These are phyloP conservation scores for Andrena praecox DNA, from an alignment of 2,888 invertebrate species.

Conservation along the genomic window DNA sequence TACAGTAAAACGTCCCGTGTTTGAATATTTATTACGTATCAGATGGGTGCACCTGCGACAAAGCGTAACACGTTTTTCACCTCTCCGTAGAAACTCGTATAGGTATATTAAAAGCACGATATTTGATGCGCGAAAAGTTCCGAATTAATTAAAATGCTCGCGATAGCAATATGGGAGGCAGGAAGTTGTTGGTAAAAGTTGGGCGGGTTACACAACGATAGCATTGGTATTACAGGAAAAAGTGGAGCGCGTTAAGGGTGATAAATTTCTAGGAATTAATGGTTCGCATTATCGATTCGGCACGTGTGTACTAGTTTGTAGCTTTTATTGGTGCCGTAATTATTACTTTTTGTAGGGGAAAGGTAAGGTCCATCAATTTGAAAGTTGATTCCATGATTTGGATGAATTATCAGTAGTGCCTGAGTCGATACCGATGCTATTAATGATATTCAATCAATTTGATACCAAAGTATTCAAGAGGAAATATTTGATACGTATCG, in stretches of 20 bases:
- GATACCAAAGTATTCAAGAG: no score
- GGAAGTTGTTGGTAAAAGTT: not conserved
- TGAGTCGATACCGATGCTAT: not conserved
- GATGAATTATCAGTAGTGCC: not conserved
- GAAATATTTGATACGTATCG: no score
- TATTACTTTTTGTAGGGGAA: no score
- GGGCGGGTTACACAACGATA: not conserved
- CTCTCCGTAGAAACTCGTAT: not conserved
- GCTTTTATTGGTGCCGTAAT: not conserved
- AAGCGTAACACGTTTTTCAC: not conserved
- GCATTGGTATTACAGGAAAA: not conserved
- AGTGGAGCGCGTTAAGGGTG: not conserved
- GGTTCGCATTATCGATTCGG: not conserved
- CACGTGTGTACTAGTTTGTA: not conserved
- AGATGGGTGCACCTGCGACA: not conserved
- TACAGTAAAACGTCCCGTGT: no score
- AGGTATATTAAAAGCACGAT: not conserved
- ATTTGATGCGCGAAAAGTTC: not conserved
- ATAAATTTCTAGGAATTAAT: conserved; percentile 9
- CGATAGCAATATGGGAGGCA: not conserved
- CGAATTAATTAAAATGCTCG: not conserved
- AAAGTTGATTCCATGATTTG: no score
- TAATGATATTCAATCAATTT: no score
- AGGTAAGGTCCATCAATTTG: no score
- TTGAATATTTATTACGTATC: no score